Evolutionary conservation across 2,113 vertebrate genomes (phyloP).

Genomic region (Pelvicachromis taeniatus): DNA sequence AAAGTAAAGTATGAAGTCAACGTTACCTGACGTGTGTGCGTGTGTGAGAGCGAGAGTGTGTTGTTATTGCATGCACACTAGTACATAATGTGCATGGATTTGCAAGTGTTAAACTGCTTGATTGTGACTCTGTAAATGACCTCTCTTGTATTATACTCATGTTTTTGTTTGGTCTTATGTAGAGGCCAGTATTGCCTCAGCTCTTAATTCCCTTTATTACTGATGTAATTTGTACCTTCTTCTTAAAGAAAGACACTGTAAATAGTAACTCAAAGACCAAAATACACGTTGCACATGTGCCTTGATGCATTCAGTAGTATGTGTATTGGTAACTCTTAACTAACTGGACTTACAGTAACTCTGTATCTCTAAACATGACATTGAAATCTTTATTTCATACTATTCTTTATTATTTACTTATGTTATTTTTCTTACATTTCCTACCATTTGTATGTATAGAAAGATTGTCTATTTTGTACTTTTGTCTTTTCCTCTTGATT

Average conservation of each 20-base stretch:
- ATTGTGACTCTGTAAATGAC: slow-evolving; percentile 56
- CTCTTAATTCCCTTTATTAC: slow-evolving; percentile 57
- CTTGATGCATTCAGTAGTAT: slow-evolving; percentile 63
- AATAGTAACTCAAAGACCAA: slow-evolving; percentile 68
- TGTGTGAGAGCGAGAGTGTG: neutral
- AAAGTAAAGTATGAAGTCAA: slow-evolving; percentile 22
- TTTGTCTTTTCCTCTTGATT: slow-evolving; percentile 62
- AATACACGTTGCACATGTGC: slow-evolving; percentile 67
- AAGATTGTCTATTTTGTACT: slow-evolving; percentile 72
- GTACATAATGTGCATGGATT: neutral
- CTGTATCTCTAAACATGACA: slow-evolving; percentile 50
- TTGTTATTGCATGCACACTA: neutral
- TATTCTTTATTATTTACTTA: slow-evolving; percentile 47
- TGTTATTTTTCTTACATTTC: slow-evolving; percentile 53
- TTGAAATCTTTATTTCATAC: slow-evolving; percentile 54
- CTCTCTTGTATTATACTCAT: slow-evolving; percentile 55
- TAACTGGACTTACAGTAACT: slow-evolving; percentile 68
- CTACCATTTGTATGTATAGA: slow-evolving; percentile 68
- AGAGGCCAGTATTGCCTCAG: slow-evolving; percentile 51
- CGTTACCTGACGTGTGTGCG: neutral
- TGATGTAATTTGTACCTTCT: slow-evolving; percentile 53
- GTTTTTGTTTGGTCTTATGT: slow-evolving; percentile 13
- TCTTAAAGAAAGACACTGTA: slow-evolving; percentile 63
- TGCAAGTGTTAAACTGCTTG: slow-evolving; percentile 7
- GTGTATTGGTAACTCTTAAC: slow-evolving; percentile 65